Evolutionary conservation across 2,888 invertebrate species (phyloP).

Genomic region (Andrena marginata): DNA sequence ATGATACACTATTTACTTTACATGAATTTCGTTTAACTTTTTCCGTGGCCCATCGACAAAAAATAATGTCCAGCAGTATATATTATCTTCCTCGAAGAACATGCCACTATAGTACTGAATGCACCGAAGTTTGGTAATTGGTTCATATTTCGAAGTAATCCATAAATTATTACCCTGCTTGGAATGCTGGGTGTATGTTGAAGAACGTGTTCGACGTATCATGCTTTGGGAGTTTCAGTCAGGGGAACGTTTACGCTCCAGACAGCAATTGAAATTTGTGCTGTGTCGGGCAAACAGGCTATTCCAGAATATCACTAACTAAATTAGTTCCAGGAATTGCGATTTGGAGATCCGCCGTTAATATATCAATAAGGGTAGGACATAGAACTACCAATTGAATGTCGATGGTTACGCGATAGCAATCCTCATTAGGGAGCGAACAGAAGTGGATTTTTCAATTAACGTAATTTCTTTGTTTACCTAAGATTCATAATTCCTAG

Average conservation of each 20-base stretch:
- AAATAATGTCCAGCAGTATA: too few species aligned
- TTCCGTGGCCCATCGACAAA: too few species aligned
- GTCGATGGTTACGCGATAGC: background rate
- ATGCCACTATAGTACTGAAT: too few species aligned
- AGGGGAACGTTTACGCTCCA: constrained; percentile 21
- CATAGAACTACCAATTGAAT: background rate
- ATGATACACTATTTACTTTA: too few species aligned
- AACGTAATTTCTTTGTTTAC: background rate
- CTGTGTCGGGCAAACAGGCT: constrained; percentile 28
- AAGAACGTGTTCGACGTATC: constrained; percentile 24
- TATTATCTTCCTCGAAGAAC: too few species aligned
- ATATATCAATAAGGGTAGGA: constrained; percentile 18
- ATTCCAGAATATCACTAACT: constrained; percentile 24
- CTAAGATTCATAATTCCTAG: too few species aligned
- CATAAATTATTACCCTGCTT: constrained; percentile 20
- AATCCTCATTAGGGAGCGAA: background rate
- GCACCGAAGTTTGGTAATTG: background rate
- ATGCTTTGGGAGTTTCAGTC: constrained; percentile 17
- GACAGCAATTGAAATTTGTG: constrained; percentile 44
- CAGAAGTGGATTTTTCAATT: background rate
- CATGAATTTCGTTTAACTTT: too few species aligned
- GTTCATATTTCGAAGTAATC: background rate
- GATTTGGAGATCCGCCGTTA: constrained; percentile 16
- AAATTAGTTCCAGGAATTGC: constrained; percentile 39
- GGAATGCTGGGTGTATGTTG: background rate